Evolutionary conservation across 1,140 invertebrate genomes (phyloP), one percentile per base, ranked within the genome.

Genomic region (Orussus abietinus): DNA sequence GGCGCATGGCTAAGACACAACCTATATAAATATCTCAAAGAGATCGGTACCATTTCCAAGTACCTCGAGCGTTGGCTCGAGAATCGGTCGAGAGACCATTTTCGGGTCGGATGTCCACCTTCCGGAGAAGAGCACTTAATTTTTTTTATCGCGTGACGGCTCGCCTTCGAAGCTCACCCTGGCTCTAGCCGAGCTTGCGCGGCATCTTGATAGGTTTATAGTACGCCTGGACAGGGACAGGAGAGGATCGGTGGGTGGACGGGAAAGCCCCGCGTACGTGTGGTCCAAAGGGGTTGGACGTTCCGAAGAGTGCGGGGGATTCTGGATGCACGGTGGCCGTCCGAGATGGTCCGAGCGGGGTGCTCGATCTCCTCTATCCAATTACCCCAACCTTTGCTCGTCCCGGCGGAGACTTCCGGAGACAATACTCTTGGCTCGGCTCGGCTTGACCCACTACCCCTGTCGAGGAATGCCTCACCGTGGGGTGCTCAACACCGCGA

Each of bases 321-420:
- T n/a, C n/a, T n/a, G n/a, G n/a, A n/a, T 28, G 33, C 34, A 44
- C 39, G 34, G 19, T 11, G 34, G 19, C 38, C 19, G 17, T 45
- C 31, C 22, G 28, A 40, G 38, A 44, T 35, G 42, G 19, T 34
- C 19, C 35, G 42, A 37, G 35, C 32, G 45, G 42, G 37, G 48
- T 46, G 44, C 43, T 49, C 54, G 55, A 60, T 65, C 53, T 60
- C 41, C 52, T 67, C 55, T 61, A 66, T 66, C 66, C 66, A 69
- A 70, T 70, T 69, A 66, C 57, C 55, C 47, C 48, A 41, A 63
- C 56, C 60, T 61, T 62, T 51, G 47, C 22, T 45, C 49, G 44
- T 62, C 52, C 54, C 64, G 53, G 44, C 46, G 55, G 62, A 48
- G 50, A 65, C 58, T 59, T 62, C 57, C 57, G 51, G 56, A 52